These are phyloP conservation scores for Clivina fossor DNA, from an alignment of 2,888 invertebrate species.

Conservation along the genomic window DNA sequence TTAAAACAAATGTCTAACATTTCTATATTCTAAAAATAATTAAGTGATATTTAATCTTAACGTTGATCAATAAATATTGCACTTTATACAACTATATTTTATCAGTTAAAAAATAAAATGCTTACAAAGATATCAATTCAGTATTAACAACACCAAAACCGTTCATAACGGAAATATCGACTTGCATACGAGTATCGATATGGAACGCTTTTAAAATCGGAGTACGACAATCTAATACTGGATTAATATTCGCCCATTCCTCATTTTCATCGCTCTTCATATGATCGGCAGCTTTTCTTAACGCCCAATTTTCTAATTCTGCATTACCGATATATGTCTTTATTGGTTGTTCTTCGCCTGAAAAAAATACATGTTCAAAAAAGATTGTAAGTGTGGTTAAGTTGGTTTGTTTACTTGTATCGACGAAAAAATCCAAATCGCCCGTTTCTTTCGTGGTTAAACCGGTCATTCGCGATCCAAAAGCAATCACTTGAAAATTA, in stretches of 20 bases:
- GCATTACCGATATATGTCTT: constrained; percentile 10
- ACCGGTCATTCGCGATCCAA: constrained; percentile 31
- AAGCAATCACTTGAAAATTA: constrained; percentile 12
- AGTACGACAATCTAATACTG: constrained; percentile 17
- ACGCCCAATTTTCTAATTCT: constrained; percentile 15
- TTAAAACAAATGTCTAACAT: too few relatives aligned
- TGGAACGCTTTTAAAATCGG: constrained; percentile 23
- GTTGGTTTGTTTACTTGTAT: constrained; percentile 11
- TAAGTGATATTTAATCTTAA: too few relatives aligned
- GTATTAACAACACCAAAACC: constrained; percentile 25
- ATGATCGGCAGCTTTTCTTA: constrained; percentile 17
- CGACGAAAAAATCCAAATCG: constrained; percentile 26
- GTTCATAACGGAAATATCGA: constrained; percentile 29
- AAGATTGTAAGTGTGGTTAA: neutral
- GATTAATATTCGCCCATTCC: constrained; percentile 14
- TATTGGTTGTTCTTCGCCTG: constrained; percentile 4
- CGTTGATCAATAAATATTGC: too few relatives aligned
- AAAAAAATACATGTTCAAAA: constrained; percentile 2
- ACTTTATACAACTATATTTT: too few relatives aligned
- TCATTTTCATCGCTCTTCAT: constrained; percentile 17
- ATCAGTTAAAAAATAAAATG: too few relatives aligned
- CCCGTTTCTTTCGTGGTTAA: constrained; percentile 22
- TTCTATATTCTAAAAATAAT: too few relatives aligned
- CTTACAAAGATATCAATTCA: constrained; percentile 25
- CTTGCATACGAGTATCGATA: constrained; percentile 24